These are phyloP conservation scores for Polyommatus icarus DNA, from an alignment of 2,888 invertebrate genomes.

Conservation along the genomic window DNA sequence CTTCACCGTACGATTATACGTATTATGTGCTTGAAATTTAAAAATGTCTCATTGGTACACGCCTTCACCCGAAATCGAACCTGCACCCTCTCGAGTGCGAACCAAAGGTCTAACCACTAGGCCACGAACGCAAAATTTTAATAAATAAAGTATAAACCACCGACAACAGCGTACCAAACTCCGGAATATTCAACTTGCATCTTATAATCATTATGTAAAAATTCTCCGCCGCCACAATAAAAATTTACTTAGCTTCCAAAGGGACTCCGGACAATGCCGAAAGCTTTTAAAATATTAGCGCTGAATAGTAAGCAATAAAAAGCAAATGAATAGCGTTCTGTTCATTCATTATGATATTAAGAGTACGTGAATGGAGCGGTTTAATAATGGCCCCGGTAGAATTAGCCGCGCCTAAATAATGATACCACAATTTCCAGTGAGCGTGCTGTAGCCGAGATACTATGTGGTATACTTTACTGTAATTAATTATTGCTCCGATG, in stretches of 20 bases:
- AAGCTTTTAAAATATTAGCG: constrained; percentile 30
- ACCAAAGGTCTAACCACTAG: too few species aligned
- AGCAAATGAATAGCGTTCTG: constrained; percentile 14
- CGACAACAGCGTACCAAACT: not conserved
- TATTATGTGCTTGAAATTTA: too few species aligned
- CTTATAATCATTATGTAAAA: not conserved
- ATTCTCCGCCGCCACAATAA: not conserved
- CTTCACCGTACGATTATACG: too few species aligned
- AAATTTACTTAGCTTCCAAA: constrained; percentile 10
- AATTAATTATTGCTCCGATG: not conserved
- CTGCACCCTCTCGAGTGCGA: too few species aligned
- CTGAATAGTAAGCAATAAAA: constrained; percentile 23
- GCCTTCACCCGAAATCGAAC: too few species aligned
- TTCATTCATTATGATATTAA: constrained; percentile 26
- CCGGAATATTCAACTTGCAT: not conserved
- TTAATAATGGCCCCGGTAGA: constrained; percentile 22
- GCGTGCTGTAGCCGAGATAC: not conserved
- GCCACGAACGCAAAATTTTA: not conserved
- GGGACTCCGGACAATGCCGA: not conserved
- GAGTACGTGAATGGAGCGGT: constrained; percentile 23
- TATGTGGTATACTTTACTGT: not conserved
- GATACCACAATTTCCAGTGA: not conserved
- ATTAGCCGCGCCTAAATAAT: constrained; percentile 29
- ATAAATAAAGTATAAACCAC: not conserved
- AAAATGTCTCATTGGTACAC: too few species aligned